Evolutionary conservation across 1,140 invertebrate species (phyloP), one percentile per base, ranked within the genome.

Genomic region (Oreohelix idahoensis): DNA sequence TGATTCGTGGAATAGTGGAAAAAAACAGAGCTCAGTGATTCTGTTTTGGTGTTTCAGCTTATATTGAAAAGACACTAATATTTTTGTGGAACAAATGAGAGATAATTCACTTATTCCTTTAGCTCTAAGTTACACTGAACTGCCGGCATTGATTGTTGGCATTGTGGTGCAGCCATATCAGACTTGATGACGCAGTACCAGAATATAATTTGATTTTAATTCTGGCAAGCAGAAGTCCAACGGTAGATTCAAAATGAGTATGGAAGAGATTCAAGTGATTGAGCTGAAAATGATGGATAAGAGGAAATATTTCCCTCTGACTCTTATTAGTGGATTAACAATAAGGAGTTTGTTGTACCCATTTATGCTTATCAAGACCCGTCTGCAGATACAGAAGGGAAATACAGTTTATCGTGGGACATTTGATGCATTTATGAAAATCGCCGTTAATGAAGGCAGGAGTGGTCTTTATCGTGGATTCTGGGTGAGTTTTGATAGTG

Each of bases 221-320:
- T 45, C 42, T 45, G 42, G 42, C 15, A 45, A 45, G 15, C 42
- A 45, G 42, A 45, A 45, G 5, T 45, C 42, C 42, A 15, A 15
- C 15, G 15, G 5, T 8, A 45, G 15, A 8, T 45, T 45, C 5
- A 45, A 45, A 11, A 66, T 66, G 71, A 39, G 71, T 74, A 15
- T 83, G 73, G 81, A 86, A 20, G 84, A 87, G 35, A 84, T 89
- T 29, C 83, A 84, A 45, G 88, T 92, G 32, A 98, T 99, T 86
- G 97, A 99, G 93, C 98, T 98, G 97, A 95, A 98, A 83, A 99
- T 99, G 97, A 97, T 99, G 97, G 96, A 99, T 92, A 98, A 98
- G 89, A 95, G 94, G 35, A 91, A 98, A 95, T 94, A 98, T 96
- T 94, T 98, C 95, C 97, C 98, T 4, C 92, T 99, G 58, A 98